Base-by-base conservation (phyloP, 2,888 invertebrate species). In the Ophraella communa region DNA sequence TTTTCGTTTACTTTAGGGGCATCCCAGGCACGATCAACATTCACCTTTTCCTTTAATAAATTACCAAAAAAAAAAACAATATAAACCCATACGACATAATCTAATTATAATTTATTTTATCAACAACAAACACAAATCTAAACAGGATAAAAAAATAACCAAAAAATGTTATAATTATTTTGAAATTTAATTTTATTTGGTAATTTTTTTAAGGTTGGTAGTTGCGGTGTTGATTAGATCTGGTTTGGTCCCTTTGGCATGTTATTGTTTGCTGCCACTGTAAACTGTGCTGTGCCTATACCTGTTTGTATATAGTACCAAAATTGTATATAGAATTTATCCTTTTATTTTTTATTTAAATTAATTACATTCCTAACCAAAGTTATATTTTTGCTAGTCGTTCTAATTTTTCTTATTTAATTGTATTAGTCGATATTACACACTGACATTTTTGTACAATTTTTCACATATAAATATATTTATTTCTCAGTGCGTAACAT, bases 371-470 rank as follows among this genome's bases (percentile, higher is more conserved):
- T 74, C 74, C 75, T 76, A 75, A 80, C 80, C 80, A 81, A 81
- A 81, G 80, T 78, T 80, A 76, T 77, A 74, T 74, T 78, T 78
- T 77, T 79, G 74, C 80, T 81, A 81, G 81, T 81, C 81, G 76
- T 76, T 68, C 35, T 54, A 51, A 39, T 52, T 57, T 62, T 64
- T 62, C n/a, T n/a, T n/a, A n/a, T n/a, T n/a, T n/a, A 61, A 47
- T 67, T 62, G 66, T 52, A 30, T 60, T 56, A 54, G 45, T 65
- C 52, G 35, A 47, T 44, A 55, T 52, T 61, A 52, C 54, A 65
- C 61, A 58, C 51, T 47, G 64, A 65, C 64, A 62, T 45, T 14
- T 30, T 44, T 59, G 53, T 39, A 61, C 42, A 56, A 64, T 58
- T 51, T 57, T 44, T 57, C 18, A 55, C 30, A 60, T 57, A 65